phyloP scores from a whole-genome alignment of 2,113 vertebrate genomes.

The Periophthalmodon schlosseri region DNA sequence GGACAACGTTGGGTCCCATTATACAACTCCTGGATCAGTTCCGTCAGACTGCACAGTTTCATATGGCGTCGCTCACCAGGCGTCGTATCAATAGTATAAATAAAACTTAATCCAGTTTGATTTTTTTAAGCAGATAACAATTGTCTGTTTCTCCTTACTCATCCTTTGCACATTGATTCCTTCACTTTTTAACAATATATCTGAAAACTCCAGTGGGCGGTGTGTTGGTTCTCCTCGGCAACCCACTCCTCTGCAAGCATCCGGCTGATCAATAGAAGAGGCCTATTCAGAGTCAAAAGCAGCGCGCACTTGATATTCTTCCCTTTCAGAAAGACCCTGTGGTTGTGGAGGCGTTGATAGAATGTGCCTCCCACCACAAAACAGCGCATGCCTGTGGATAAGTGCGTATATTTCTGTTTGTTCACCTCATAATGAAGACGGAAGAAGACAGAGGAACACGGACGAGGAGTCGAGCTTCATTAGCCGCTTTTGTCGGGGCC shows the following conservation, averaged over 20 bases:
- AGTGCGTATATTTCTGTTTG: not conserved
- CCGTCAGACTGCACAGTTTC: not conserved
- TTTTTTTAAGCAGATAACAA: not conserved
- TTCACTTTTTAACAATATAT: conserved; percentile 15
- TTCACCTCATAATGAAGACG: not conserved
- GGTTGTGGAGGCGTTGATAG: conserved; percentile 29
- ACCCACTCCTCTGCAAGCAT: conserved; percentile 15
- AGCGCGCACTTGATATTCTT: conserved; percentile 37
- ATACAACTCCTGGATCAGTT: not conserved
- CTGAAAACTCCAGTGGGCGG: not conserved
- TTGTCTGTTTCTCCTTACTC: not conserved
- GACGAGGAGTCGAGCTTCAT: conserved; percentile 14
- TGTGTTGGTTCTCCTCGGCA: conserved; percentile 6
- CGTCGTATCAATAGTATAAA: not conserved
- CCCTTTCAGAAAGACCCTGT: conserved; percentile 37
- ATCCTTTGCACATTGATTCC: not conserved
- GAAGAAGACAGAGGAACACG: not conserved
- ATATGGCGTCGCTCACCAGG: not conserved
- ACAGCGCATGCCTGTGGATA: conserved; percentile 24
- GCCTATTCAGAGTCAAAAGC: conserved; percentile 42
- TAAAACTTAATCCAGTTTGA: not conserved
- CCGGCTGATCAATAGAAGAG: conserved; percentile 47
- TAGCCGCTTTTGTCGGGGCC: conserved; percentile 17
- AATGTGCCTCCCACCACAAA: conserved; percentile 45
- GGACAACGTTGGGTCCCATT: not conserved